Conservation (phyloP, 2,797 vertebrate species). For the Protonibea diacanthus region DNA sequence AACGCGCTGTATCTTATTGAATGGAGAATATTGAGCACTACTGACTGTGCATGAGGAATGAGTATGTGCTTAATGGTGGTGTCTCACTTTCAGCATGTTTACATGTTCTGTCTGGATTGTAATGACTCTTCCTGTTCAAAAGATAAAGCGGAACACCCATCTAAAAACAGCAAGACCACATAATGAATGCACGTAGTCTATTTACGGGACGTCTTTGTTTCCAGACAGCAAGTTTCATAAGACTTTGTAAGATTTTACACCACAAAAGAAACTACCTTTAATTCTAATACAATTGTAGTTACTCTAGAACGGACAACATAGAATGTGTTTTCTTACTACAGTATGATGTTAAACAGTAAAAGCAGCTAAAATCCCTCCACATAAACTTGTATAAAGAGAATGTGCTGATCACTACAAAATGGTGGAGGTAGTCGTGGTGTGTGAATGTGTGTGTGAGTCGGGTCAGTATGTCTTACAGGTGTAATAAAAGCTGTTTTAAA, state of each 20-base stretch:
- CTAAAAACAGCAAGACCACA: constrained; percentile 21
- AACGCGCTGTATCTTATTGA: neutral
- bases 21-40: neutral
- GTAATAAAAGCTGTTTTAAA: neutral
- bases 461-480: neutral
- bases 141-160: constrained; percentile 64
- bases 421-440: neutral
- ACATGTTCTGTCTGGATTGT: constrained; percentile 52
- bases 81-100: constrained; percentile 53
- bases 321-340: neutral
- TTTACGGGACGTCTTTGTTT: neutral
- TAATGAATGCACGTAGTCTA: constrained; percentile 6
- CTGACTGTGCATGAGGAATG: constrained; percentile 4
- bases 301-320: neutral
- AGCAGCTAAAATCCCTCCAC: neutral
- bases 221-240: neutral
- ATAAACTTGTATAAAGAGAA: neutral
- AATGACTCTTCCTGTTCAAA: constrained; percentile 71
- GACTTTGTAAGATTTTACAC: neutral
- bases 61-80: neutral
- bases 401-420: neutral
- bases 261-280: neutral
- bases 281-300: neutral
- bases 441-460: neutral
- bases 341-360: neutral